Conservation (phyloP, 1,140 invertebrate species). For the Antheraea mylitta region DNA sequence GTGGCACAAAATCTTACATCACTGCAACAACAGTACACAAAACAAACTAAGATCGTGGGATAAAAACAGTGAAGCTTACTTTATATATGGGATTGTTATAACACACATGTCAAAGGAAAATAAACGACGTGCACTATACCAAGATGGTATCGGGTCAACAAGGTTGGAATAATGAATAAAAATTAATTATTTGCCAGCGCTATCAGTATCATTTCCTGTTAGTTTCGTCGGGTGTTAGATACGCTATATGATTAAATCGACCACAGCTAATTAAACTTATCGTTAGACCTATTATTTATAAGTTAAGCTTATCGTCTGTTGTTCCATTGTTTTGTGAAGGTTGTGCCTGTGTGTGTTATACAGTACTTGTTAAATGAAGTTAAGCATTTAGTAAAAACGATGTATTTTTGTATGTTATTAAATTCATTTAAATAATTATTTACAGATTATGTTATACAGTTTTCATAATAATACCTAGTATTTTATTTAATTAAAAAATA, state of each 20-base stretch:
- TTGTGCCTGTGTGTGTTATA: constrained; percentile 12
- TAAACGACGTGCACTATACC: constrained; percentile 31
- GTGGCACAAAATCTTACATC: too few species aligned
- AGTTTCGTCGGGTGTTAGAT: constrained; percentile 42
- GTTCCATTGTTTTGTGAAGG: constrained; percentile 56
- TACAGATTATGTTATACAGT: too few species aligned
- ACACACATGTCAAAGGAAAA: background rate
- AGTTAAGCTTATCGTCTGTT: constrained; percentile 54
- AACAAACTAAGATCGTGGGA: too few species aligned
- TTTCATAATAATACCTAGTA: too few species aligned
- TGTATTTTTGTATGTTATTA: too few species aligned
- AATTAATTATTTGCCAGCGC: constrained; percentile 41
- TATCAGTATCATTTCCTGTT: constrained; percentile 47
- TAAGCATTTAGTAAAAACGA: too few species aligned
- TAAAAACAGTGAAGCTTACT: too few species aligned
- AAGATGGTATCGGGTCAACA: constrained; percentile 22
- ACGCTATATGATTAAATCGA: constrained; percentile 55
- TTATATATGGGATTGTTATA: too few species aligned
- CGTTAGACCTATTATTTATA: constrained; percentile 71
- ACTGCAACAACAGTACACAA: too few species aligned
- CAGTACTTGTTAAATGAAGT: background rate
- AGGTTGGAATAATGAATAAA: constrained; percentile 39
- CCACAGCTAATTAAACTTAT: constrained; percentile 66
- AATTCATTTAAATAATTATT: too few species aligned
- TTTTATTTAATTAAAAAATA: too few species aligned